These are phyloP conservation scores for Tragelaphus eurycerus DNA, from an alignment of 2,797 vertebrate genomes.

Conservation along the genomic window DNA sequence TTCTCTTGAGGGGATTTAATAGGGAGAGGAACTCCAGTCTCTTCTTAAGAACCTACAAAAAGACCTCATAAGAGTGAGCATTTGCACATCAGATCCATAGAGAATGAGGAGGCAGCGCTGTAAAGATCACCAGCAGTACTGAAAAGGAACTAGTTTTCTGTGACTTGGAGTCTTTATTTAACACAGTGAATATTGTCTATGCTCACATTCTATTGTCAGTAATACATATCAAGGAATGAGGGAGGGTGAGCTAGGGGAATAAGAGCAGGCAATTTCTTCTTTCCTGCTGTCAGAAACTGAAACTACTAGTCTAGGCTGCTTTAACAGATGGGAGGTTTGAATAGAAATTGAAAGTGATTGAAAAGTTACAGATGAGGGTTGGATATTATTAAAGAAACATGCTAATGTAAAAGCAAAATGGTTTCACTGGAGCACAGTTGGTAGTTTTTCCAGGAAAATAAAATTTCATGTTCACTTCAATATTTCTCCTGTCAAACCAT, in stretches of 20 bases:
- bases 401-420: neutral
- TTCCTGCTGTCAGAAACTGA: neutral
- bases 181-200: neutral
- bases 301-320: neutral
- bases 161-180: neutral
- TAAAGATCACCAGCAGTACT: neutral
- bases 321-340: neutral
- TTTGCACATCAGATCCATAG: neutral
- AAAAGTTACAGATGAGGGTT: neutral
- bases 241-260: neutral
- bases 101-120: neutral
- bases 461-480: neutral
- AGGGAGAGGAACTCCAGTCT: neutral
- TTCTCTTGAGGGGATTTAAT: neutral
- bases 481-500: neutral
- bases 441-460: slow-evolving; percentile 19
- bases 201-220: neutral
- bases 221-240: neutral
- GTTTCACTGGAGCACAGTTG: neutral
- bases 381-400: neutral
- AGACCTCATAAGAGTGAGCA: neutral
- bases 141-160: neutral
- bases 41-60: neutral
- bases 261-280: neutral
- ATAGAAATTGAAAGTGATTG: neutral